Conservation (phyloP, 1,140 invertebrate species). For the Brachionus angularis region DNA sequence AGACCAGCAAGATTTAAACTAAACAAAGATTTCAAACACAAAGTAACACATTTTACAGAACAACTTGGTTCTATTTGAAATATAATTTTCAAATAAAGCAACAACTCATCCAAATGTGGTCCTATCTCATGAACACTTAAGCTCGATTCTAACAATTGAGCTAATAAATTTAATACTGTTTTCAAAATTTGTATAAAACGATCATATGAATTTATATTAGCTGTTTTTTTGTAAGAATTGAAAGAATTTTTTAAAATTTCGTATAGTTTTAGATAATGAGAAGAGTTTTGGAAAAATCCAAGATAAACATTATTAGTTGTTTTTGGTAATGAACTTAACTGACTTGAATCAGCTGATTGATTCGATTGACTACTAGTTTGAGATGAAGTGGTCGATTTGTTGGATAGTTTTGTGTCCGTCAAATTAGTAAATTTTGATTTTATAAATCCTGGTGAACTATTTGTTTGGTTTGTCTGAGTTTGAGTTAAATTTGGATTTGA, state of each 20-base stretch:
- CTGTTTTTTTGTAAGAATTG: conserved; percentile 67
- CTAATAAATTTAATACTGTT: conserved; percentile 70
- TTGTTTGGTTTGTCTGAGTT: not conserved
- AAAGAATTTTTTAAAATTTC: conserved; percentile 70
- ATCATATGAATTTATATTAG: conserved; percentile 18
- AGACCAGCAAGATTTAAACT: conserved; percentile 15
- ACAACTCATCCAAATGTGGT: conserved; percentile 72
- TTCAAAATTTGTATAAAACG: conserved; percentile 57
- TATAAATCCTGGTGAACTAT: conserved; percentile 32
- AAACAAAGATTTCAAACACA: conserved; percentile 24
- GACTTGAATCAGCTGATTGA: not conserved
- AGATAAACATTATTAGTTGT: conserved; percentile 52
- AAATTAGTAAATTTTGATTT: conserved; percentile 33
- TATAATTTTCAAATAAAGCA: conserved; percentile 70
- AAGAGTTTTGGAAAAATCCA: conserved; percentile 66
- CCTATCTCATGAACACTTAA: conserved; percentile 70
- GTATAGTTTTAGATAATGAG: conserved; percentile 73
- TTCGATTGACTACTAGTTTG: not conserved
- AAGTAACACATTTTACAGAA: conserved; percentile 68
- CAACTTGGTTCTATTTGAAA: conserved; percentile 67
- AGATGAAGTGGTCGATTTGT: not conserved
- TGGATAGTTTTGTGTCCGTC: not conserved
- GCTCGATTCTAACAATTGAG: conserved; percentile 65
- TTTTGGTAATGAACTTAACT: conserved; percentile 8
- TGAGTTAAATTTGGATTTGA: not conserved